phyloP scores from a whole-genome alignment of 2,888 invertebrate genomes.

The Phania funesta region DNA sequence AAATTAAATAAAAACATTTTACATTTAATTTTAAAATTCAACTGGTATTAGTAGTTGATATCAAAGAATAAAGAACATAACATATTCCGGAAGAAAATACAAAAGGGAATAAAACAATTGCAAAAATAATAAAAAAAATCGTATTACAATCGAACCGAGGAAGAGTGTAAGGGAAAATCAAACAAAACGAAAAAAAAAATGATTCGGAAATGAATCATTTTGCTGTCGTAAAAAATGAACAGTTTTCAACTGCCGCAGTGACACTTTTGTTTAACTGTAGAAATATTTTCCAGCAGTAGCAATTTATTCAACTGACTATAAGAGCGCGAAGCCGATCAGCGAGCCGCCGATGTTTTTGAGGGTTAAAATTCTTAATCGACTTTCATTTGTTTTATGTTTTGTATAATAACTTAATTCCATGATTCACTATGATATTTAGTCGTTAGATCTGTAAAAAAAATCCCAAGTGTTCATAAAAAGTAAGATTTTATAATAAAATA shows the following conservation, averaged over 20 bases:
- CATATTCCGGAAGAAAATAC: constrained; percentile 26
- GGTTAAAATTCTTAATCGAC: too few species aligned
- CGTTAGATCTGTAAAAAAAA: too few species aligned
- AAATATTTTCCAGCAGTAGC: neutral
- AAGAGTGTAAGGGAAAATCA: neutral
- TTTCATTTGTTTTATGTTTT: too few species aligned
- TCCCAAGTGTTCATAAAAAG: too few species aligned
- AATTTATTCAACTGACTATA: neutral
- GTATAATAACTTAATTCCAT: too few species aligned
- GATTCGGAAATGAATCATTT: constrained; percentile 55
- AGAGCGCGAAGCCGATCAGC: too few species aligned
- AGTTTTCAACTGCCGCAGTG: neutral
- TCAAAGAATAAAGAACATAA: neutral
- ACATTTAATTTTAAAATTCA: neutral
- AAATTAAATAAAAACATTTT: too few species aligned
- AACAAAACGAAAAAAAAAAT: constrained; percentile 2
- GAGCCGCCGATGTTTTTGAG: too few species aligned
- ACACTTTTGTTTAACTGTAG: neutral
- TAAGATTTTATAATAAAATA: too few species aligned
- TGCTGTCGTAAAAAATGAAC: neutral
- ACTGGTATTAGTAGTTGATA: neutral
- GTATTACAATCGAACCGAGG: neutral
- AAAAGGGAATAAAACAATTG: neutral
- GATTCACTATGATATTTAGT: too few species aligned
- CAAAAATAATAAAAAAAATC: neutral